Evolutionary conservation across 2,113 vertebrate species (phyloP).

Genomic region (Menidia beryllina): DNA sequence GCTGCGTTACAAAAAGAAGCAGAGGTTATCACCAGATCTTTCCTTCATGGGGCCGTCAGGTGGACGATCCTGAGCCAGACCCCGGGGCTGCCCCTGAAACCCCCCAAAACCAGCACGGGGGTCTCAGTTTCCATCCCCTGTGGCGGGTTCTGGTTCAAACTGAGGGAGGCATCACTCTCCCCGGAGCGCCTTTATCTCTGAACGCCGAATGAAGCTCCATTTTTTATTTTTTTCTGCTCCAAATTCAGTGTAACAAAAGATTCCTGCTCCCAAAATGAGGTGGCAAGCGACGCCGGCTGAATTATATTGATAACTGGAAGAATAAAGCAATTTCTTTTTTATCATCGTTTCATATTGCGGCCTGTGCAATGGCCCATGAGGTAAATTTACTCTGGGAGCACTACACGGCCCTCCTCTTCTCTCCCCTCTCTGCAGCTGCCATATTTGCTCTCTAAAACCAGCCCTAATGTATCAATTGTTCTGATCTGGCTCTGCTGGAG

Average conservation of each 20-base stretch:
- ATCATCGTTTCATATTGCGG: conserved; percentile 70
- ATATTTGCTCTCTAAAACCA: conserved; percentile 69
- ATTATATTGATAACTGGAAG: conserved; percentile 70
- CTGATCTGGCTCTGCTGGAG: conserved; percentile 72
- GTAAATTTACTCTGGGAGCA: conserved; percentile 70
- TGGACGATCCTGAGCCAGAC: too few relatives aligned
- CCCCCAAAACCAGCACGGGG: too few relatives aligned
- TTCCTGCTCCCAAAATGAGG: conserved; percentile 51
- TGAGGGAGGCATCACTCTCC: conserved; percentile 51
- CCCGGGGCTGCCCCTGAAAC: too few relatives aligned
- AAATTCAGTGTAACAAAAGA: conserved; percentile 65
- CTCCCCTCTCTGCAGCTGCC: conserved; percentile 32
- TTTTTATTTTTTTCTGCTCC: conserved; percentile 5
- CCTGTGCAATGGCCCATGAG: conserved; percentile 71
- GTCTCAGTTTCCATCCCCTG: too few relatives aligned
- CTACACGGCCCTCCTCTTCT: conserved; percentile 46
- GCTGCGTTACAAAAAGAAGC: too few relatives aligned
- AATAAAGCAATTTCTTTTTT: conserved; percentile 76
- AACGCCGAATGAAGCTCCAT: conserved; percentile 57
- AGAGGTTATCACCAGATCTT: too few relatives aligned
- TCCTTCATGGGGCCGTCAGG: too few relatives aligned
- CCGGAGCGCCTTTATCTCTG: conserved; percentile 49
- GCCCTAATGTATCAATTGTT: conserved; percentile 78
- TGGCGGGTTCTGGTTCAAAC: too few relatives aligned
- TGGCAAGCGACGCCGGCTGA: conserved; percentile 40